Evolutionary conservation across 2,797 vertebrate genomes (phyloP).

Genomic region (Acomys russatus): DNA sequence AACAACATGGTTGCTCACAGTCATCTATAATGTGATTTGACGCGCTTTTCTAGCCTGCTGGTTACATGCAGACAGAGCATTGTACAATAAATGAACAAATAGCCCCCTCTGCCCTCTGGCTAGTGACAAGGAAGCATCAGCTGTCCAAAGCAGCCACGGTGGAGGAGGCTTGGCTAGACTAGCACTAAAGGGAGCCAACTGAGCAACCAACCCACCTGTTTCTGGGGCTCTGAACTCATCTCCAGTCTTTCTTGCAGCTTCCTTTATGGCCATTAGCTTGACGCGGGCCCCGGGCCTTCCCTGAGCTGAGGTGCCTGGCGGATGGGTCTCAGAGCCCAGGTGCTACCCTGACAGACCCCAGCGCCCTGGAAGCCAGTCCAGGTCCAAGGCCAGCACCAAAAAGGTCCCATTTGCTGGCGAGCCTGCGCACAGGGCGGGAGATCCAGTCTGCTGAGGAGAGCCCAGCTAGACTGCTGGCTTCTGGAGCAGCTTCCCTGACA

Average conservation of each 20-base stretch:
- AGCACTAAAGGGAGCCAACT: conserved; percentile 36
- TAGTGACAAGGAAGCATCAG: conserved; percentile 78
- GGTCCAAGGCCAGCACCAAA: background rate
- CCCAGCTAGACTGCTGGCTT: conserved; percentile 1
- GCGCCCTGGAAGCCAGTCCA: conserved; percentile 73
- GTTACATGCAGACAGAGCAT: no score
- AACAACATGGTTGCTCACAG: no score
- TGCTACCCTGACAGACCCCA: conserved; percentile 64
- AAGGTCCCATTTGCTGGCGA: background rate
- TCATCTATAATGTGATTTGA: no score
- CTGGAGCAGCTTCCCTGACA: background rate
- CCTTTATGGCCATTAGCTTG: conserved; percentile 73
- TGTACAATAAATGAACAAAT: no score
- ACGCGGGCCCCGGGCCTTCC: conserved; percentile 60
- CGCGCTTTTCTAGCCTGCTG: no score
- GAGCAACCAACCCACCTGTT: conserved; percentile 40
- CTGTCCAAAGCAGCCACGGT: conserved; percentile 48
- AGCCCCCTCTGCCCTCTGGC: conserved; percentile 63
- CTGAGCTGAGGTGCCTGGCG: conserved; percentile 3
- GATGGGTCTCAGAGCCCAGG: background rate
- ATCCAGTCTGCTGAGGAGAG: background rate
- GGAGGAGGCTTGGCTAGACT: conserved; percentile 20
- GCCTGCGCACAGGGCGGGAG: conserved; percentile 6
- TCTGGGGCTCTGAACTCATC: conserved; percentile 13
- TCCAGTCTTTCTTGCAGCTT: background rate